A percentile compares a stretch with the other conserved stretches of the same genome.
These are phyloP conservation scores for Phlogophora meticulosa DNA, from an alignment of 2,888 invertebrate species.

Conservation along the genomic window DNA sequence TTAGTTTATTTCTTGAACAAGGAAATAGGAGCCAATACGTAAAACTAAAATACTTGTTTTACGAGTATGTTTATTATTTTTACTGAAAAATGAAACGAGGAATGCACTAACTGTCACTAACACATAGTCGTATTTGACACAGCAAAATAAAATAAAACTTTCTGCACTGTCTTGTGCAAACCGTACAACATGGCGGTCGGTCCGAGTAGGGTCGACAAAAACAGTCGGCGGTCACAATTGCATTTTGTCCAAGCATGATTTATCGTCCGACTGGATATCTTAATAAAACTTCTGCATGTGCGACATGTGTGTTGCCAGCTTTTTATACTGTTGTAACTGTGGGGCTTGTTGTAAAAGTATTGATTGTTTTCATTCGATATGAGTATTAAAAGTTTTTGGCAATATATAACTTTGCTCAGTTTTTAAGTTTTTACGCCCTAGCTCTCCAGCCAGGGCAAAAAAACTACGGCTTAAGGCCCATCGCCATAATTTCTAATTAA, in stretches of 20 bases:
- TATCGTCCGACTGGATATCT: slow-evolving; percentile 76
- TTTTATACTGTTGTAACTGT: slow-evolving; percentile 16
- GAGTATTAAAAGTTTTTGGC: no score
- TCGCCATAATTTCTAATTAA: no score
- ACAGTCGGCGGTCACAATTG: slow-evolving; percentile 71
- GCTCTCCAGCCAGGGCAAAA: no score
- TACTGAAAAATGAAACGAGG: slow-evolving; percentile 1
- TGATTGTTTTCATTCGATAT: no score
- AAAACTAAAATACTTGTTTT: no score
- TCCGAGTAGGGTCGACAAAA: slow-evolving; percentile 66
- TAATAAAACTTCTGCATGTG: slow-evolving; percentile 75
- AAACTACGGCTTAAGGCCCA: no score
- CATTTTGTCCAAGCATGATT: slow-evolving; percentile 78
- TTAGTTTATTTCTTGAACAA: no score
- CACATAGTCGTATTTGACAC: slow-evolving; percentile 5
- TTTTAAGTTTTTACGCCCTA: not conserved
- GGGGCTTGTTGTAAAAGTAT: no score
- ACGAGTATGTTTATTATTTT: no score
- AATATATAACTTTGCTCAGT: no score
- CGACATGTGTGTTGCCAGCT: slow-evolving; percentile 22
- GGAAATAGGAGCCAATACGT: no score
- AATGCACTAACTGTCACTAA: no score
- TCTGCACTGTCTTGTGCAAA: slow-evolving; percentile 33
- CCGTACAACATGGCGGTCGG: slow-evolving; percentile 31
- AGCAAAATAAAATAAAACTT: slow-evolving; percentile 24